Conservation (phyloP, 2,797 vertebrate genomes). For the Triplophysa yarkandensis region DNA sequence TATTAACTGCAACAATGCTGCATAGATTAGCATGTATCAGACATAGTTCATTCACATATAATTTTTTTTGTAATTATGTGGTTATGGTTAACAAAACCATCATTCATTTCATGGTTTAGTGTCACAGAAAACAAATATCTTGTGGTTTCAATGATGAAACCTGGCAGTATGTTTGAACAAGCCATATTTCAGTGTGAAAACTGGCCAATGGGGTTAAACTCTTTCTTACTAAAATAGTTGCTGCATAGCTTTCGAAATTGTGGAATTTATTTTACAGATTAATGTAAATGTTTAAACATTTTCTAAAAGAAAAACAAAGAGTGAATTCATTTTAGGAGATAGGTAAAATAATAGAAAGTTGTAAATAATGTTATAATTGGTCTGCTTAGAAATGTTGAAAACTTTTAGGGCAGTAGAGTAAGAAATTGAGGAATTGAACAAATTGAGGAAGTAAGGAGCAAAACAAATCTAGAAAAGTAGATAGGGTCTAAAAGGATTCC, state of each 20-base stretch:
- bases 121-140: no score
- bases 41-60: neutral
- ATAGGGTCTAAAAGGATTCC: constrained; percentile 9
- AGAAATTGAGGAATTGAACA: neutral
- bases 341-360: neutral
- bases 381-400: neutral
- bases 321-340: neutral
- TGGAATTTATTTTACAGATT: neutral
- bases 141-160: no score
- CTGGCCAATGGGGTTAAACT: no score
- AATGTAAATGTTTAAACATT: neutral
- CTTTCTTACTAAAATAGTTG: no score
- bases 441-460: neutral
- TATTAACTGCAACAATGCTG: neutral
- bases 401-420: neutral
- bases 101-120: no score
- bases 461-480: neutral
- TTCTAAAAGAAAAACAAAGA: neutral
- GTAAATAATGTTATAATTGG: neutral
- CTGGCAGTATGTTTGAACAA: no score
- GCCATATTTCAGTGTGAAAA: no score
- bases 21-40: neutral
- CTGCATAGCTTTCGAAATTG: neutral
- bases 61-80: no score
- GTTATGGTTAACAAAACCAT: no score